phyloP scores from a whole-genome alignment of 2,797 vertebrate genomes.

The Potorous gilbertii region DNA sequence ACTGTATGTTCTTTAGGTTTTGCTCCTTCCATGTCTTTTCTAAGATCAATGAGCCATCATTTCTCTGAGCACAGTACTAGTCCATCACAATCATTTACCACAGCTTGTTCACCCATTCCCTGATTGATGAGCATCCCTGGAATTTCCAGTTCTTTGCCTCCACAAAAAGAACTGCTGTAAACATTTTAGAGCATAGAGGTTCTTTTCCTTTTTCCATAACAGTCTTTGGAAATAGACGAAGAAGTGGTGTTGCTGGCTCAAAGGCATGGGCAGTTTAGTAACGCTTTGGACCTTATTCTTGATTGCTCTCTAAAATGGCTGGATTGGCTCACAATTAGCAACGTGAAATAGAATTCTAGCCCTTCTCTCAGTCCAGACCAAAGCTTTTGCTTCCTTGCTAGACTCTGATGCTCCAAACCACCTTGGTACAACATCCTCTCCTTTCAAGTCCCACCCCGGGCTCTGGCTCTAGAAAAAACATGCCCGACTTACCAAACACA shows the following conservation, averaged over 20 bases:
- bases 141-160: neutral
- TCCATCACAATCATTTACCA: too few relatives aligned
- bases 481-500: neutral
- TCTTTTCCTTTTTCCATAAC: neutral
- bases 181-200: neutral
- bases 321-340: neutral
- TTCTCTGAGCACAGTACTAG: neutral
- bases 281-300: neutral
- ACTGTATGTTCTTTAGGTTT: neutral
- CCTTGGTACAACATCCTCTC: neutral
- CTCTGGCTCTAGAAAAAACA: neutral
- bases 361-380: neutral
- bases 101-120: neutral
- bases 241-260: neutral
- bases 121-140: too few relatives aligned
- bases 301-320: neutral
- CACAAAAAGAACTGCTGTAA: neutral
- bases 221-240: neutral
- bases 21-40: neutral
- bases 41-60: neutral
- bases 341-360: slow-evolving; percentile 17
- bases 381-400: neutral
- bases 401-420: neutral
- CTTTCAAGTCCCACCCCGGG: neutral
- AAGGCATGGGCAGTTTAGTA: neutral